Conservation (phyloP, 2,888 invertebrate genomes). For the Ormyrus labotus region DNA sequence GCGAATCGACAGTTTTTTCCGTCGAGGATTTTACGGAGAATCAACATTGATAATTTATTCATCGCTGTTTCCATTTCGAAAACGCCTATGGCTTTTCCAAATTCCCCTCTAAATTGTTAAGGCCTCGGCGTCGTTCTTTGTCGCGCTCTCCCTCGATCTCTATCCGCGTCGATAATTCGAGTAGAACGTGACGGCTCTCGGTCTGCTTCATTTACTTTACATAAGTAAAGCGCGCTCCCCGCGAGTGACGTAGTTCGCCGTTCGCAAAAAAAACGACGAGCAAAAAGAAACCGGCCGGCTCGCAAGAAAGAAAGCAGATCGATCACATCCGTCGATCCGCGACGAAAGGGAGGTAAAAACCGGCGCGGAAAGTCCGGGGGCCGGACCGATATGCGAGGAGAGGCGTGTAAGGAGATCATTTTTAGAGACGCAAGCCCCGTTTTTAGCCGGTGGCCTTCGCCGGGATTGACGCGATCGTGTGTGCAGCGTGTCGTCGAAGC, state of each 20-base stretch:
- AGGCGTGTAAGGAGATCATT: too few species aligned
- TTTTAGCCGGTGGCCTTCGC: too few species aligned
- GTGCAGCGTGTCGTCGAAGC: too few species aligned
- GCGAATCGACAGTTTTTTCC: too few species aligned
- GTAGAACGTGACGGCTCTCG: constrained; percentile 24
- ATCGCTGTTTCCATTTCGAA: too few species aligned
- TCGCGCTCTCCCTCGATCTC: not conserved
- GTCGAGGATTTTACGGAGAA: too few species aligned
- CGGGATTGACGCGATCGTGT: too few species aligned
- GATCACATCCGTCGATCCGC: constrained; percentile 36
- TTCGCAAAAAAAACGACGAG: not conserved
- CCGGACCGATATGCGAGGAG: too few species aligned
- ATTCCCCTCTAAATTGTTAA: not conserved
- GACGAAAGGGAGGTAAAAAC: constrained; percentile 1
- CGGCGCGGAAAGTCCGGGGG: not conserved
- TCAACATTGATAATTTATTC: too few species aligned
- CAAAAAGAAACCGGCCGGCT: not conserved
- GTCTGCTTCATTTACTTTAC: constrained; percentile 40
- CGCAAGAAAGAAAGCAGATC: constrained; percentile 39
- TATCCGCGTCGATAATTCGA: constrained; percentile 24
- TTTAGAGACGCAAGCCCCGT: too few species aligned
- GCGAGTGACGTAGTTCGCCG: not conserved
- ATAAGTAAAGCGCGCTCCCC: constrained; percentile 17
- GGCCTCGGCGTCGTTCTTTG: not conserved
- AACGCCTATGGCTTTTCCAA: not conserved